Percentiles rank a stretch among this genome's conserved stretches.
Conservation (phyloP, 2,113 vertebrate genomes). For the Prolemur simus region DNA sequence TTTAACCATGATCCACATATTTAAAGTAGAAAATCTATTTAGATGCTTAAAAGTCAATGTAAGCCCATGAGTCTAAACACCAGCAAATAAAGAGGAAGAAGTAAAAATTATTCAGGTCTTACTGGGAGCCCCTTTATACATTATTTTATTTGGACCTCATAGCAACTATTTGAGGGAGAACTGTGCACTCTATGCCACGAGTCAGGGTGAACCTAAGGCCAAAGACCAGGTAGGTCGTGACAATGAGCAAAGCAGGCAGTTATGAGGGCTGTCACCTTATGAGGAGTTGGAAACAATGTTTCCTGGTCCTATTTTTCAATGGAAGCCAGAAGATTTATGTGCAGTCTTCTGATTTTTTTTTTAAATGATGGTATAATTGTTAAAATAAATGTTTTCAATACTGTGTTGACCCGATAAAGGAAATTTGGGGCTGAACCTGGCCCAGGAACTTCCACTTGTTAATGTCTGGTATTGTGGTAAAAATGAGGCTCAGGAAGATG, state of each 20-base stretch:
- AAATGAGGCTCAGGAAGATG: background rate
- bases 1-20: background rate
- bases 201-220: background rate
- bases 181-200: background rate
- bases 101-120: background rate
- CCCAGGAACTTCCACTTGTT: background rate
- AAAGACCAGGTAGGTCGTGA: background rate
- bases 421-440: background rate
- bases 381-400: background rate
- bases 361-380: background rate
- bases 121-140: background rate
- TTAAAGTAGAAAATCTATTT: constrained; percentile 5
- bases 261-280: background rate
- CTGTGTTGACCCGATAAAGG: background rate
- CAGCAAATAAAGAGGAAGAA: background rate
- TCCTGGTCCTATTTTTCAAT: background rate
- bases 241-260: background rate
- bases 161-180: background rate
- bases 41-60: background rate
- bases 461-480: background rate
- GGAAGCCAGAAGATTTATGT: background rate
- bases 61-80: background rate
- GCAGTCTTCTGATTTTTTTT: background rate
- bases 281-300: background rate
- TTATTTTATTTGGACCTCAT: background rate